Base-by-base conservation (phyloP, 2,888 invertebrate species). In the Nematopogon swammerdamellus region DNA sequence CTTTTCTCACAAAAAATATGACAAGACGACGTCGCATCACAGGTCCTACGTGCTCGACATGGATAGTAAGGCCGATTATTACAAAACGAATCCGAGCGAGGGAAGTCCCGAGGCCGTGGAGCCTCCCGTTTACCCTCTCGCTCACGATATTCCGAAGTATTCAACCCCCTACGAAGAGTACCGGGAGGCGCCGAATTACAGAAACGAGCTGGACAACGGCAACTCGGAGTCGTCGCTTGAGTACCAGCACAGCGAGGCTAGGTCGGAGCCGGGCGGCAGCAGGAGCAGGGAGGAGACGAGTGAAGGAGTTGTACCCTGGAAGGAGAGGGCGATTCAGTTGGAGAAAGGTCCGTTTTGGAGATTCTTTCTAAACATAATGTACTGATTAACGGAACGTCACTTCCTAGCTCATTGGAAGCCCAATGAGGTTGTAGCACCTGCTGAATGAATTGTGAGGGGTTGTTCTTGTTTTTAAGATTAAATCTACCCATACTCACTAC, bases 291-390 rank as follows among this genome's bases (percentile, higher is more conserved):
- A 65, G 5, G 56, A 57, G 14, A 63, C 59, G 14, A 65, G 68
- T 5, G 72, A 72, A 2, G 48, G 57, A n/a, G 53, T 62, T 8
- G 50, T 62, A 20, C 74, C 76, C 36, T 84, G 85, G 84, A 82
- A 83, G 57, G 82, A 84, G 54, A 70, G 82, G 46, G 84, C 85
- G 1, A 56, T 84, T 57, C 85, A 85, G 63, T 72, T 83, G 52
- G 85, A 85, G 63, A 83, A 82, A 76, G 84, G 83, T 83, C 50
- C n/a, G 18, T 45, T 16, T 25, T n/a, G n/a, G n/a, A n/a, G n/a
- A n/a, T n/a, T n/a, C n/a, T n/a, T n/a, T n/a, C n/a, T n/a, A n/a
- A n/a, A n/a, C n/a, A n/a, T n/a, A n/a, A n/a, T n/a, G n/a, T n/a
- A n/a, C n/a, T n/a, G n/a, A n/a, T n/a, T n/a, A n/a, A n/a, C n/a